Evolutionary conservation across 2,113 vertebrate genomes (phyloP).

Genomic region (Melozone crissalis): DNA sequence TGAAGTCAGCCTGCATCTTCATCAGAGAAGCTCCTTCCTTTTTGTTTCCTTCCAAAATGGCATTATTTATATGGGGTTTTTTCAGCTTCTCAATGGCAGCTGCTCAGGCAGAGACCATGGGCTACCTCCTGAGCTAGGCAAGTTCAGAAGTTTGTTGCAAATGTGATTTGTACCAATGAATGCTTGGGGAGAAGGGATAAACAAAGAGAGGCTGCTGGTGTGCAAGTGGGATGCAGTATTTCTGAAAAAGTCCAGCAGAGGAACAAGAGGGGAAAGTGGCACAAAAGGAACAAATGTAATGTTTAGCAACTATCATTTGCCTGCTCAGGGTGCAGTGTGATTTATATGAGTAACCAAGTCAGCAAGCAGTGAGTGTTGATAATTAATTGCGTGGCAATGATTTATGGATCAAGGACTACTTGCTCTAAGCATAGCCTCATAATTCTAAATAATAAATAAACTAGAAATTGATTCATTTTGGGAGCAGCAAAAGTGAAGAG

Average conservation of each 20-base stretch:
- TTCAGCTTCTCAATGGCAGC: background rate
- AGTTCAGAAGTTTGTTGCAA: background rate
- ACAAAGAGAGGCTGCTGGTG: background rate
- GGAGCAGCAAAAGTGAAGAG: background rate
- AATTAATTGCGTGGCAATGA: background rate
- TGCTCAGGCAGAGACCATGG: background rate
- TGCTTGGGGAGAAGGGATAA: background rate
- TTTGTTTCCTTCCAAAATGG: background rate
- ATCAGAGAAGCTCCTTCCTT: background rate
- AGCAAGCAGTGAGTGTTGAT: background rate
- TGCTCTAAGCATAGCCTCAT: background rate
- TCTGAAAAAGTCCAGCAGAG: background rate
- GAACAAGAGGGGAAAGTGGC: background rate
- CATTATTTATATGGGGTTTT: background rate
- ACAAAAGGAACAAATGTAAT: background rate
- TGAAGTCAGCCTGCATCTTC: background rate
- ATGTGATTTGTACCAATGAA: background rate
- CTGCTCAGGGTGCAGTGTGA: background rate
- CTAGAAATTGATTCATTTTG: background rate
- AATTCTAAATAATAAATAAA: constrained; percentile 33
- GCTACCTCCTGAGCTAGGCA: background rate
- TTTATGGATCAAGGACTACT: constrained; percentile 16
- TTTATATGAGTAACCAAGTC: background rate
- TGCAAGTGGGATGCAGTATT: background rate
- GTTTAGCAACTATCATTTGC: background rate